Base-by-base conservation (phyloP, 2,888 invertebrate species). In the Julus scandinavius region DNA sequence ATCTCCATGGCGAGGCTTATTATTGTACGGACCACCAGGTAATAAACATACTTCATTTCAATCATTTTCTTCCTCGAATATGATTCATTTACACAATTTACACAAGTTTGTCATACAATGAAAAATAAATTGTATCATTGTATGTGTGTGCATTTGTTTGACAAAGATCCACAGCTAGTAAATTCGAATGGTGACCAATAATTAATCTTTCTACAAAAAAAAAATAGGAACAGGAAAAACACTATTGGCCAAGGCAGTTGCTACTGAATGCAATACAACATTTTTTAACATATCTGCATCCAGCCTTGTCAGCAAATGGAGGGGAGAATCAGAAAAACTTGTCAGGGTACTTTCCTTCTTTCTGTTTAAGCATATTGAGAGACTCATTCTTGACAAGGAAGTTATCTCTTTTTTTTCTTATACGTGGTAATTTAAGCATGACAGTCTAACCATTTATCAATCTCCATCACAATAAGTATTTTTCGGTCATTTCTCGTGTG, bases 251-350 rank as follows among this genome's bases (percentile, higher is more conserved):
- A 96, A 96, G 92, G 97, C 97, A 0, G 95, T 97, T 1, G 98
- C 97, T 5, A 94, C 95, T 0, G 97, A 97, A 92, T 95, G 96
- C 90, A 92, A 92, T 91, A 94, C 93, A 4, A 96, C 96, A 0
- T 98, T 98, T 93, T 97, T 99, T 92, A 98, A 98, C 91, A 95
- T 98, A 17, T 96, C 97, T 2, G 96, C 97, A 89, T 97, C 97
- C 91, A 95, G 96, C 2, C 94, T 98, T 84, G 95, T 98, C n/a
- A 97, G 97, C 91, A 99, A 99, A 92, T 98, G 98, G 98, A 94
- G 98, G 50, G 98, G 98, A 0, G 98, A 99, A 91, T 98, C 98
- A 0, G 98, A 98, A 93, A 98, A 98, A 93, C 95, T 97, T 90
- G 94, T 98, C 84, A 95, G 97, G 93, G 96, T 96, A 91, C 58